Conservation (phyloP, 92 coral and sea anemone species). For the Umimayanthus chanpuru region DNA sequence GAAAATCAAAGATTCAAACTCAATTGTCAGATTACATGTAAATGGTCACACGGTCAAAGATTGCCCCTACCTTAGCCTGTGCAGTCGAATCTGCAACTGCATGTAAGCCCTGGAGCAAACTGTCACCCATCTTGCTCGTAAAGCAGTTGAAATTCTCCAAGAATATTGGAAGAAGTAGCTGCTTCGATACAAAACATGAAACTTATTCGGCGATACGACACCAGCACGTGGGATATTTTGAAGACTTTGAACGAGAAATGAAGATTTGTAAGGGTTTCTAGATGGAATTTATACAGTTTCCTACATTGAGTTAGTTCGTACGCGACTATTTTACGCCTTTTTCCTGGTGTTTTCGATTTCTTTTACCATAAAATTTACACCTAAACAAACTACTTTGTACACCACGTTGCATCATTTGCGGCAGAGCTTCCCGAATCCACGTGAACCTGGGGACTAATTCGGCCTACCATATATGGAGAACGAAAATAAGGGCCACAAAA, state of each 20-base stretch:
- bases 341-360: not conserved
- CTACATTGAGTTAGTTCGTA: not conserved
- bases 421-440: not conserved
- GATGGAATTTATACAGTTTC: not conserved
- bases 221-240: conserved; percentile 28
- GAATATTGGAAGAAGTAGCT: not conserved
- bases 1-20: not conserved
- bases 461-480: conserved; percentile 21
- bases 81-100: conserved; percentile 79
- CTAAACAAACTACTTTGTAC: conserved; percentile 24
- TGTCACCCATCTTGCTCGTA: conserved; percentile 78
- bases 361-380: not conserved
- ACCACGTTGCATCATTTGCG: conserved; percentile 66
- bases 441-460: conserved; percentile 18
- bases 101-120: conserved; percentile 83
- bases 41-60: not conserved
- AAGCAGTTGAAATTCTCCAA: conserved; percentile 25
- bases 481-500: not conserved
- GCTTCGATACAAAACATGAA: conserved; percentile 43
- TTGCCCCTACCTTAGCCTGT: conserved; percentile 76
- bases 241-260: not conserved
- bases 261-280: not conserved
- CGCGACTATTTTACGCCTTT: not conserved
- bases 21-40: not conserved
- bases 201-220: not conserved